Base-by-base conservation (phyloP, 2,888 invertebrate genomes). In the Chelonus formosanus region DNA sequence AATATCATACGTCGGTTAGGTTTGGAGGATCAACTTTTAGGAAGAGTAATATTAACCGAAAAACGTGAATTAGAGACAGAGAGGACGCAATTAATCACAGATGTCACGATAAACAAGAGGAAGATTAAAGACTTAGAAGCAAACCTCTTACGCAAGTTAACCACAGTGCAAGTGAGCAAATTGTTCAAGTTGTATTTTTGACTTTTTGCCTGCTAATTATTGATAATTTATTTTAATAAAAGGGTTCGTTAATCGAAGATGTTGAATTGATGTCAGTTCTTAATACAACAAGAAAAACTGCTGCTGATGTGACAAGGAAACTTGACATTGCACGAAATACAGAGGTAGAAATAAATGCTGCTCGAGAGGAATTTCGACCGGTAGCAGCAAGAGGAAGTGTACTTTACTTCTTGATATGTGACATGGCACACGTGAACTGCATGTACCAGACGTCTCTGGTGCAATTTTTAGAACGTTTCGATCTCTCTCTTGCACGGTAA, bases 391-490 rank as follows among this genome's bases (percentile, higher is more conserved):
- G 97, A 73, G 97, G 97, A 10, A 96, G 96, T 0, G 96, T 97
- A 65, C 86, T 98, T 1, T 98, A 98, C 80, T 98, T 98, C 82
- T 87, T 98, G 48, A 97, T 98, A 69, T 97, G 97, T 0, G 97
- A 98, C 86, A 97, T 98, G 97, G 95, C 95, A 78, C 92, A 95
- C 80, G 97, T 98, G 0, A 97, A 97, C 80, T 89, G 91, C 6
- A 98, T 98, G 97, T 98, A 98, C 80, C 98, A 98, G 84, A 97
- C 97, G 75, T 96, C 97, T 0, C 86, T 98, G 58, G 95, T 95
- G 79, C 97, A 98, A 82, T 98, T 98, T 85, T 86, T 98, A 52
- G 94, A 90, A 8, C 92, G 97, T 70, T 98, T 98, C 80, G 97
- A 98, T 81, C 92, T 91, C 77, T 96, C 97, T 0, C 97, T 98